A percentile compares a stretch with the other conserved stretches of the same genome.
These are phyloP conservation scores for Enteromius unitaeniatus DNA, from an alignment of 2,797 vertebrate species.

Conservation along the genomic window DNA sequence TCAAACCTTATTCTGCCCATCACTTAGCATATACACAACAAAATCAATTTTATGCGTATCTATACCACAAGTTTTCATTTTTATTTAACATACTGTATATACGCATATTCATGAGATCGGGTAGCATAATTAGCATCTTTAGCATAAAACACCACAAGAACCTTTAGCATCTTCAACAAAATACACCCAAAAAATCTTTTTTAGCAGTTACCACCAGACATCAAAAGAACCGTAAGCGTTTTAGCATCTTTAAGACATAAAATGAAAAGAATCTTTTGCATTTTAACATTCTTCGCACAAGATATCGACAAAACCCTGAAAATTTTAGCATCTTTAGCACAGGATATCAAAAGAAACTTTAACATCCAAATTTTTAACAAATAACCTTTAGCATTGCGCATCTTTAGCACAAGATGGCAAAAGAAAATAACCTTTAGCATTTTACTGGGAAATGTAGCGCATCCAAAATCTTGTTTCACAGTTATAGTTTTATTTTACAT, in stretches of 20 bases:
- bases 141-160: neutral
- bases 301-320: neutral
- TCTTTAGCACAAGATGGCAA: neutral
- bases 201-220: neutral
- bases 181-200: neutral
- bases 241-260: neutral
- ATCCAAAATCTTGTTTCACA: neutral
- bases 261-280: neutral
- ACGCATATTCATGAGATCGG: no score
- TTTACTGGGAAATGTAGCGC: neutral
- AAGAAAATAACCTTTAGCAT: neutral
- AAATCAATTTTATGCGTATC: no score
- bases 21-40: no score
- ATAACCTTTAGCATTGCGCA: neutral
- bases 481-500: neutral
- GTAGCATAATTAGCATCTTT: neutral
- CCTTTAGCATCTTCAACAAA: neutral
- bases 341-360: neutral
- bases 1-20: no score
- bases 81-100: no score
- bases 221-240: neutral
- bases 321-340: neutral
- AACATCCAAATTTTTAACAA: neutral
- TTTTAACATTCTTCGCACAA: neutral
- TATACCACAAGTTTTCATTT: no score